Base-by-base conservation (phyloP, 1,140 invertebrate species). In the Spodoptera frugiperda region DNA sequence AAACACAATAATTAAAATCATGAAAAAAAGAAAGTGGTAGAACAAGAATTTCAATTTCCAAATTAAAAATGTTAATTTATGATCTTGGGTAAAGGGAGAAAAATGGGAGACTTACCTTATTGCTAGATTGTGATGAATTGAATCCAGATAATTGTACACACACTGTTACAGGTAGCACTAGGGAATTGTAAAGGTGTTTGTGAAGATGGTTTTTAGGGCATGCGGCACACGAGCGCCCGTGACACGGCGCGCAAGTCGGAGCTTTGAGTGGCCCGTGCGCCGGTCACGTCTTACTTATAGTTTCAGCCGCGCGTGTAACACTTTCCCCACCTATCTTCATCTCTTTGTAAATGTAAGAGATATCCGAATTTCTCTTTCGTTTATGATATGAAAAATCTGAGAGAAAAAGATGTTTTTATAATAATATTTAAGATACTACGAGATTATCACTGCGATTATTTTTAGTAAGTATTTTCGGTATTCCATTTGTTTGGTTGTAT, bases 321-420 rank as follows among this genome's bases (percentile, higher is more conserved):
- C 89, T 92, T 92, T 92, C 91, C 89, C 91, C 87, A 86, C 86
- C 86, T 77, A 79, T 78, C 75, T 83, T 81, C 76, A 81, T 86
- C 78, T 86, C 80, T 77, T 82, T 72, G 80, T 78, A 71, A 78
- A 74, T 14, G 53, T 70, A 75, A 55, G 46, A 76, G 72, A 76
- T 76, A 76, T 75, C 76, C 4, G 48, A 78, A 72, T 81, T 81
- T 81, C 83, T 78, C 81, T 82, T 80, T 78, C 11, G 21, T 70
- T 78, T 79, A 78, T 46, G 76, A 53, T 46, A 19, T 15, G 11
- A 2, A 48, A 59, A 30, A 10, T 25, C 14, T 63, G n/a, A 12
- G 1, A 46, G 33, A 14, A 39, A 63, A 63, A 63, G 3, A 11
- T 1, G 39, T 44, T 61, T 39, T 39, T 59, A 39, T 39, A 39